A percentile compares a stretch with the other conserved stretches of the same genome.
Conservation (phyloP, 2,113 vertebrate genomes). For the Sceloporus tristichus region DNA sequence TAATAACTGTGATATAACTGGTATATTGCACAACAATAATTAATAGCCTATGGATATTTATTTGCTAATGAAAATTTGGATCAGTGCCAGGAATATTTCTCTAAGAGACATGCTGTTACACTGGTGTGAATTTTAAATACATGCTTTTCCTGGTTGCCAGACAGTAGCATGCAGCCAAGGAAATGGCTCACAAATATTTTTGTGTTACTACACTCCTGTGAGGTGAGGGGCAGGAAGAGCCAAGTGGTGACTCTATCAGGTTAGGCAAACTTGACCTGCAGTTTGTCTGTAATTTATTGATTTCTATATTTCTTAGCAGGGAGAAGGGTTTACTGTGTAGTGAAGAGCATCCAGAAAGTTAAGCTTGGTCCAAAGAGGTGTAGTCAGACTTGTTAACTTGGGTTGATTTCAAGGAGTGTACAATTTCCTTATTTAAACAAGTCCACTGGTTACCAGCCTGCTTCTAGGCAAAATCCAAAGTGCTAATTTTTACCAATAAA, state of each 20-base stretch:
- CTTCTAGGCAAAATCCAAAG: too few relatives aligned
- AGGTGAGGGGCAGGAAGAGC: neutral
- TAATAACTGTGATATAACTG: neutral
- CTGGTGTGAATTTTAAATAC: conserved; percentile 4
- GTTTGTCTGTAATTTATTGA: neutral
- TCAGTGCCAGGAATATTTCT: rapidly evolving
- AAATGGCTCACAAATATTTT: neutral
- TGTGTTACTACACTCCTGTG: neutral
- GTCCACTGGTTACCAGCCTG: too few relatives aligned
- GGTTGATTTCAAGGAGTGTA: too few relatives aligned
- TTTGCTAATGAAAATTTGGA: conserved; percentile 5
- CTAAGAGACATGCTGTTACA: neutral
- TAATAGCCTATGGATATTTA: conserved; percentile 2
- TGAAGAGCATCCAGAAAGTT: too few relatives aligned
- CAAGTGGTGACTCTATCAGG: neutral
- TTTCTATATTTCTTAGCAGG: neutral
- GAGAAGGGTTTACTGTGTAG: neutral
- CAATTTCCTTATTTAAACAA: too few relatives aligned
- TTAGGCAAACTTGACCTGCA: neutral
- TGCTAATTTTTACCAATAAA: too few relatives aligned
- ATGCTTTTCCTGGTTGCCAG: neutral
- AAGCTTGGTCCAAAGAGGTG: too few relatives aligned
- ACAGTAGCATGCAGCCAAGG: neutral
- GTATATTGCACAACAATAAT: neutral
- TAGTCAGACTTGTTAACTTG: too few relatives aligned